Evolutionary conservation across 2,888 invertebrate species (phyloP).

Genomic region (Pasiphila rectangulata): DNA sequence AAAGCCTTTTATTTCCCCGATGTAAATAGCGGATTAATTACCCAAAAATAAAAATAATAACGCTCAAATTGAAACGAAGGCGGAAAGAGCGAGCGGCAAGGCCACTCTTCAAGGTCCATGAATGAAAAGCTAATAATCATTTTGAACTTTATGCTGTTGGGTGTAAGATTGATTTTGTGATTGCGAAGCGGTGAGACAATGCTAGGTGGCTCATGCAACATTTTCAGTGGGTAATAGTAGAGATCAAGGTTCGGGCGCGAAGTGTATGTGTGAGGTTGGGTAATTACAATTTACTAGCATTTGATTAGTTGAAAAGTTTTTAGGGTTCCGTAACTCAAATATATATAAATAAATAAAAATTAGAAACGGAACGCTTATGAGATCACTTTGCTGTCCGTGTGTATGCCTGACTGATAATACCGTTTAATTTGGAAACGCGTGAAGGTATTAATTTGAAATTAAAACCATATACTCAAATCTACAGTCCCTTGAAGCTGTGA

Average conservation of each 20-base stretch:
- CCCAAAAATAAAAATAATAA: slow-evolving; percentile 60
- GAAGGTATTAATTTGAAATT: too few relatives aligned
- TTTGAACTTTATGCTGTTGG: slow-evolving; percentile 37
- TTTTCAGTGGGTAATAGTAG: slow-evolving; percentile 72
- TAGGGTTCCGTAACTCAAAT: too few relatives aligned
- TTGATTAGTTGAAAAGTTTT: background rate
- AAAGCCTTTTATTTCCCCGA: slow-evolving; percentile 10
- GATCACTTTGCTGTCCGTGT: too few relatives aligned
- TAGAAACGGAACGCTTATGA: too few relatives aligned
- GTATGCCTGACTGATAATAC: too few relatives aligned
- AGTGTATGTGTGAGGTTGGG: slow-evolving; percentile 39
- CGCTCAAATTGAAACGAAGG: slow-evolving; percentile 76
- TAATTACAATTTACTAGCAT: slow-evolving; percentile 3
- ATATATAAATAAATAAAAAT: too few relatives aligned
- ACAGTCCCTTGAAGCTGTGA: too few relatives aligned
- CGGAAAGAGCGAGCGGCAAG: slow-evolving; percentile 78
- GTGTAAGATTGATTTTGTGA: slow-evolving; percentile 46
- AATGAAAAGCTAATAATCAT: background rate
- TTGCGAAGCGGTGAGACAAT: slow-evolving; percentile 62
- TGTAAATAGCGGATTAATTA: slow-evolving; percentile 27
- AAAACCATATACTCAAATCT: too few relatives aligned
- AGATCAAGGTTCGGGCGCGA: slow-evolving; percentile 65
- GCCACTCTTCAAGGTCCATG: slow-evolving; percentile 69
- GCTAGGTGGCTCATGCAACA: slow-evolving; percentile 72
- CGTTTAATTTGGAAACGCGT: too few relatives aligned